These are phyloP conservation scores for Acromyrmex heyeri DNA, from an alignment of 1,140 invertebrate species.

Conservation along the genomic window DNA sequence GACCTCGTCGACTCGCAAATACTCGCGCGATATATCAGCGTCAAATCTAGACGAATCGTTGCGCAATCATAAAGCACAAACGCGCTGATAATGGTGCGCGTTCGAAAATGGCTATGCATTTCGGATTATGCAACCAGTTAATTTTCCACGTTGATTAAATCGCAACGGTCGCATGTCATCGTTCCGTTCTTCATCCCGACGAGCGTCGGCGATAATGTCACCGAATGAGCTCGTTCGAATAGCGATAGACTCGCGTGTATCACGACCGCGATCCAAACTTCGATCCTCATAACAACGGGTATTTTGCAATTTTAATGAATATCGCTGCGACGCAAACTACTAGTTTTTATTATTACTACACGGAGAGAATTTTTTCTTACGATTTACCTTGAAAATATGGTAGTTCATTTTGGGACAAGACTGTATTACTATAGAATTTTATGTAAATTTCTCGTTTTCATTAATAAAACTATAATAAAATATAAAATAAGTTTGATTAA, in stretches of 20 bases:
- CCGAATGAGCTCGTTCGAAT: constrained; percentile 40
- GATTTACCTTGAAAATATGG: too few relatives aligned
- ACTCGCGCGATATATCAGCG: constrained; percentile 12
- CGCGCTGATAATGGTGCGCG: constrained; percentile 19
- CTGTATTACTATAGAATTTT: too few relatives aligned
- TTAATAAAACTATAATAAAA: too few relatives aligned
- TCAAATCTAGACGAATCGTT: constrained; percentile 50
- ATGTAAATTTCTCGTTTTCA: too few relatives aligned
- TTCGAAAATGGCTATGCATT: constrained; percentile 58
- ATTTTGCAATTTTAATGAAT: constrained; percentile 32
- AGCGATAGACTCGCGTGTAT: constrained; percentile 15
- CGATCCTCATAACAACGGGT: neutral
- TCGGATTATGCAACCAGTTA: constrained; percentile 61
- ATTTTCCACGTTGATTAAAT: constrained; percentile 62
- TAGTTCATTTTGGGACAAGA: too few relatives aligned
- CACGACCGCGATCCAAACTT: constrained; percentile 39
- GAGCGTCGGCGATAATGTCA: constrained; percentile 50
- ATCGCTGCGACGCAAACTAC: neutral
- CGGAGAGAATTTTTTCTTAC: too few relatives aligned
- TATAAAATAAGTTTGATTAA: too few relatives aligned
- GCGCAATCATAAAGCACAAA: constrained; percentile 32
- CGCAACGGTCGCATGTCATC: constrained; percentile 48
- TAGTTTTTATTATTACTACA: neutral
- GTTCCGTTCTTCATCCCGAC: constrained; percentile 44
- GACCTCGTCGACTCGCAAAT: constrained; percentile 18